A percentile compares a stretch with the other conserved stretches of the same genome.
Conservation (phyloP, 2,888 invertebrate species). For the Corbicula japonica region DNA sequence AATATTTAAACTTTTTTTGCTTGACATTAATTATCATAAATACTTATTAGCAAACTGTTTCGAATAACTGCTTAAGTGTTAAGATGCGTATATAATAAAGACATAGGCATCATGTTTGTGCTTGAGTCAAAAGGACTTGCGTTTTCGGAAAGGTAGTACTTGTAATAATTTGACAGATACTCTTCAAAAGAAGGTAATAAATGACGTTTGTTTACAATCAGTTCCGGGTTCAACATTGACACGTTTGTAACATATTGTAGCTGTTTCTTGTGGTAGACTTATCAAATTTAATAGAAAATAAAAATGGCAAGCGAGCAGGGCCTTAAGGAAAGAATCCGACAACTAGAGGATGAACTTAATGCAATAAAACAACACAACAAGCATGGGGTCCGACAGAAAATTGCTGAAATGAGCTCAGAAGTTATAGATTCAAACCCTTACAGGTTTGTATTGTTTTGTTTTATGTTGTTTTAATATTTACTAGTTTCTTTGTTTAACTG, state of each 20-base stretch:
- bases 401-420: slow-evolving; percentile 96
- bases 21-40: too few relatives aligned
- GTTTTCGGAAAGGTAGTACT: too few relatives aligned
- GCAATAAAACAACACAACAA: slow-evolving; percentile 56
- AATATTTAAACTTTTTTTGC: too few relatives aligned
- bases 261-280: slow-evolving; percentile 6
- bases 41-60: too few relatives aligned
- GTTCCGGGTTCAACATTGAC: slow-evolving; percentile 31
- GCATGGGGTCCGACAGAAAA: slow-evolving; percentile 89
- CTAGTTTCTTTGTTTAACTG: slow-evolving; percentile 1
- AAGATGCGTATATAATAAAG: too few relatives aligned
- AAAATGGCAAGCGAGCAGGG: slow-evolving; percentile 87
- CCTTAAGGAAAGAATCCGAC: slow-evolving; percentile 88
- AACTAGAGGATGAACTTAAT: slow-evolving; percentile 88
- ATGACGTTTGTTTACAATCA: slow-evolving; percentile 26
- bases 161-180: too few relatives aligned
- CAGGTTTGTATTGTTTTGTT: slow-evolving; percentile 89
- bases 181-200: slow-evolving; percentile 21
- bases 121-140: too few relatives aligned
- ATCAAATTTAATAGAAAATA: neutral
- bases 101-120: too few relatives aligned
- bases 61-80: too few relatives aligned
- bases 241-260: slow-evolving; percentile 10
- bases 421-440: slow-evolving; percentile 99
- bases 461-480: neutral